Conservation (phyloP, 2,113 vertebrate species). For the Oryctolagus cuniculus region DNA sequence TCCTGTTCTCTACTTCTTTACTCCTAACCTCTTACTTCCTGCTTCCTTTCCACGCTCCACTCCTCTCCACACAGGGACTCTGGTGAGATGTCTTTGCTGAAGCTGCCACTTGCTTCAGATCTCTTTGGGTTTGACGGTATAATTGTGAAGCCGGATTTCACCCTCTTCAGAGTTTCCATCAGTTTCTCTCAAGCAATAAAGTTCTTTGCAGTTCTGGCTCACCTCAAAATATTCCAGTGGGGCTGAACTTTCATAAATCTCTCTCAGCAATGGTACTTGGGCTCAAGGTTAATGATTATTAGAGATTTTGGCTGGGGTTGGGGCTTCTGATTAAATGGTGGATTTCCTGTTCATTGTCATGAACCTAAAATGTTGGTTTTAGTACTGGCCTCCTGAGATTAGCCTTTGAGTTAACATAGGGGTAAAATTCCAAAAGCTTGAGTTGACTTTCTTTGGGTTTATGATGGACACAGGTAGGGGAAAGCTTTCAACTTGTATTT, state of each 20-base stretch:
- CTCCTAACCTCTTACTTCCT: neutral
- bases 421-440: neutral
- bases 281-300: neutral
- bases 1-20: neutral
- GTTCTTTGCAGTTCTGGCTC: conserved; percentile 55
- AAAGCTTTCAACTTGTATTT: conserved; percentile 8
- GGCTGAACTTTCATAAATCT: neutral
- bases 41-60: neutral
- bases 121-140: neutral
- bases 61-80: neutral
- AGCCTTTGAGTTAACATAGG: neutral
- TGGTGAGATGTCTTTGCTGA: neutral
- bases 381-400: neutral
- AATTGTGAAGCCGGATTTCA: neutral
- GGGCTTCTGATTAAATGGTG: neutral
- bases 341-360: neutral
- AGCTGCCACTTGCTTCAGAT: neutral
- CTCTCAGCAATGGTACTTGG: neutral
- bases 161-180: neutral
- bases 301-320: neutral
- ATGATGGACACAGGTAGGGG: neutral
- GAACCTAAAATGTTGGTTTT: neutral
- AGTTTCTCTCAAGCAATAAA: neutral
- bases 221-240: neutral
- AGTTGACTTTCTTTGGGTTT: neutral